Evolutionary conservation across 2,888 invertebrate genomes (phyloP).

Genomic region (Spatulosminthurus flaviceps): DNA sequence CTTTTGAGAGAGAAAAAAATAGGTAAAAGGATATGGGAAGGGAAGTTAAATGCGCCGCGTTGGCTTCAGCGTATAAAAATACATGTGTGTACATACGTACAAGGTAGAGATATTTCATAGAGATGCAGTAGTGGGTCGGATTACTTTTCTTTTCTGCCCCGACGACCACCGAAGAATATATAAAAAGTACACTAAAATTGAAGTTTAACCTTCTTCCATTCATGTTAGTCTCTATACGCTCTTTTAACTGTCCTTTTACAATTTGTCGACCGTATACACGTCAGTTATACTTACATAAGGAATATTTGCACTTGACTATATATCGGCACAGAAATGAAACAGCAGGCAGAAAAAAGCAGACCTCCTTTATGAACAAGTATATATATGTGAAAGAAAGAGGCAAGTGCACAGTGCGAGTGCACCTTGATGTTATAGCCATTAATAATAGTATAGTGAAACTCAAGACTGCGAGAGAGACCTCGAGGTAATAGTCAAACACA

Average conservation of each 20-base stretch:
- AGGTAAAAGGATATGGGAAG: background rate
- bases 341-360: no score
- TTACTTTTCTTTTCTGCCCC: slow-evolving; percentile 32
- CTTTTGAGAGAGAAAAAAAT: no score
- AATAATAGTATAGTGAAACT: no score
- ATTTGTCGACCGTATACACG: background rate
- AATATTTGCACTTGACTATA: background rate
- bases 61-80: background rate
- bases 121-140: slow-evolving; percentile 23
- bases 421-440: no score
- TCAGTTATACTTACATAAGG: background rate
- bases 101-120: no score
- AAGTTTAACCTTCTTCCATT: slow-evolving; percentile 16
- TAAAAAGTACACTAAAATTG: slow-evolving; percentile 14
- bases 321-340: no score
- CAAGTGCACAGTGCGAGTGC: no score
- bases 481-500: no score
- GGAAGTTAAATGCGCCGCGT: slow-evolving; percentile 29
- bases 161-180: slow-evolving; percentile 25
- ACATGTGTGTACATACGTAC: no score
- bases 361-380: no score
- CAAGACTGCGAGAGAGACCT: no score
- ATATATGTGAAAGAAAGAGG: no score
- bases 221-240: background rate
- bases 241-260: background rate